Conservation (phyloP, 1,140 invertebrate species). For the Pygmarrhopalites habei region DNA sequence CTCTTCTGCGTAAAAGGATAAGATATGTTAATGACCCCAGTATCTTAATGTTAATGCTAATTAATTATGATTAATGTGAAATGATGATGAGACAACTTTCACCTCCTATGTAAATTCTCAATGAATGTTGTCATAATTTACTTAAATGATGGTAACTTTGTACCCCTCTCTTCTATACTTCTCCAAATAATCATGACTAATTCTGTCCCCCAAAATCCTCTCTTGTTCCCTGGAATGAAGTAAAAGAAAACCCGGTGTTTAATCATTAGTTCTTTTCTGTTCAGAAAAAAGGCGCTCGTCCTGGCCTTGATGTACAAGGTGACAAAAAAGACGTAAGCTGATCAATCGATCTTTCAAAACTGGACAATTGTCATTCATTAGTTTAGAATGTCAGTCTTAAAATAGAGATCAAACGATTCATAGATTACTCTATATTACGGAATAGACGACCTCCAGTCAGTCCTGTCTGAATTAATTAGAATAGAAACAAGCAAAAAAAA, state of each 20-base stretch:
- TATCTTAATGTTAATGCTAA: too few species aligned
- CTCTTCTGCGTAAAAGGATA: too few species aligned
- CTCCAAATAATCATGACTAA: not conserved
- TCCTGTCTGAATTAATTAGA: not conserved
- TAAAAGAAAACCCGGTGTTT: not conserved
- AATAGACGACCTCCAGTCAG: not conserved
- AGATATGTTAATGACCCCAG: too few species aligned
- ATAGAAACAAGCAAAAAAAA: not conserved
- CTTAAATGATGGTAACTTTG: too few species aligned
- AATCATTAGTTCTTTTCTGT: slow-evolving; percentile 3
- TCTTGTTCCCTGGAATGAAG: too few species aligned
- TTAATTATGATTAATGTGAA: too few species aligned
- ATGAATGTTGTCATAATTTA: too few species aligned
- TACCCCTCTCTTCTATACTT: too few species aligned
- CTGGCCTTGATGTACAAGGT: slow-evolving; percentile 13
- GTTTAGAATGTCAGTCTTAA: not conserved
- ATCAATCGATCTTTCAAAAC: too few species aligned
- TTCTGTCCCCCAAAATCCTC: not conserved
- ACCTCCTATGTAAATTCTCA: too few species aligned
- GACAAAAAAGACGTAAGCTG: slow-evolving; percentile 4
- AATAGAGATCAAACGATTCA: not conserved
- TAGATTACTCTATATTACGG: too few species aligned
- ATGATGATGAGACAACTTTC: too few species aligned
- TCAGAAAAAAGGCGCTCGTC: slow-evolving; percentile 28
- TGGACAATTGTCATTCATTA: not conserved